These are phyloP conservation scores for Dromaius novaehollandiae DNA, from an alignment of 2,113 vertebrate genomes.

Conservation along the genomic window DNA sequence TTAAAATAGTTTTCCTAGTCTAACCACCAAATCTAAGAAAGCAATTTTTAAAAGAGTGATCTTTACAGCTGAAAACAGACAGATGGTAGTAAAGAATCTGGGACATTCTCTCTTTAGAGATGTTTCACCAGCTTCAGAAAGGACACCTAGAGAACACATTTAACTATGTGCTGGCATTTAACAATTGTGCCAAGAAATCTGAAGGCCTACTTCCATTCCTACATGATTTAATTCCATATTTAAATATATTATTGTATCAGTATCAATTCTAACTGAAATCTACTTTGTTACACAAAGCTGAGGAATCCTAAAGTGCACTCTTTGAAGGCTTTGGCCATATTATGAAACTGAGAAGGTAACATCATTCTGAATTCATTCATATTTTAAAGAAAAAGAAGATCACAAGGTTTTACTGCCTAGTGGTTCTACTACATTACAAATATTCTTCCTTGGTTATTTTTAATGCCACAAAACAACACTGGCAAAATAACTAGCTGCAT, in stretches of 20 bases:
- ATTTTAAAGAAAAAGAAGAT: neutral
- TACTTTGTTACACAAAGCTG: neutral
- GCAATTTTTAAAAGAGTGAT: slow-evolving; percentile 63
- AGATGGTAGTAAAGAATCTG: slow-evolving; percentile 75
- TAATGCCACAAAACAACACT: neutral
- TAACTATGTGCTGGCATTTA: slow-evolving; percentile 66
- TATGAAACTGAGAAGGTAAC: neutral
- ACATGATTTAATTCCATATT: slow-evolving; percentile 19
- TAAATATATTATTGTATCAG: slow-evolving; percentile 16
- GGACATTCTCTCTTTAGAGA: slow-evolving; percentile 68
- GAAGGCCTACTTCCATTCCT: slow-evolving; percentile 15
- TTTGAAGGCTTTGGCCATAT: neutral
- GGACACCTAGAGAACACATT: slow-evolving; percentile 67
- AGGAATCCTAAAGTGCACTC: neutral
- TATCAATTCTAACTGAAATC: slow-evolving; percentile 6
- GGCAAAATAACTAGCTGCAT: neutral
- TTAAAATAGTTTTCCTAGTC: slow-evolving; percentile 60
- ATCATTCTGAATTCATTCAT: neutral
- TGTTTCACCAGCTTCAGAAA: slow-evolving; percentile 64
- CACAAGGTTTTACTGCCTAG: neutral
- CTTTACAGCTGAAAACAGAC: slow-evolving; percentile 71
- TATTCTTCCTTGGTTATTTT: slow-evolving; percentile 6
- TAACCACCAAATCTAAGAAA: slow-evolving; percentile 59
- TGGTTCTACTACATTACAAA: neutral
- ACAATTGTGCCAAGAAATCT: slow-evolving; percentile 64